Base-by-base conservation (phyloP, 35 echinoderm and acorn worm genomes). In the Hemicentrotus pulcherrimus region DNA sequence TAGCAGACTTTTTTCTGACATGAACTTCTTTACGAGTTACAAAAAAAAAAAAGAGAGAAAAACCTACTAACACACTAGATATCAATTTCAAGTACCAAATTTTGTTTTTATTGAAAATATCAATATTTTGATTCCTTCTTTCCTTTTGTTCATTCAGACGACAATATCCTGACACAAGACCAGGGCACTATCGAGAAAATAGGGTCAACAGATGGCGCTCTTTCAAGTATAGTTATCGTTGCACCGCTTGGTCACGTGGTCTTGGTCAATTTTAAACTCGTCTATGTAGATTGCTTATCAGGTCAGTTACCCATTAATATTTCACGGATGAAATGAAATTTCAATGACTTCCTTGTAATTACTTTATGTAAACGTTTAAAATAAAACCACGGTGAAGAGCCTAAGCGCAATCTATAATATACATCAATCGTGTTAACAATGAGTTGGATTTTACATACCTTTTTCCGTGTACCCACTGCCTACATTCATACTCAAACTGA, bases 211-310 rank as follows among this genome's bases (percentile, higher is more conserved):
- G 91, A 58, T 32, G 91, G 91, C 46, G 46, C 91, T 93, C 22
- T 93, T 5, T 46, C 91, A 5, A 93, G 91, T 47, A 93, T 93
- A 18, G 91, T 93, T 47, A 58, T 93, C 30, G 91, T 93, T 12
- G 91, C 91, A 48, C 91, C 91, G 48, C 48, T 93, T 47, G 48
- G 91, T 93, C 48, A 93, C 91, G 48, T 93, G 91, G 46, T 93
- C 4, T 58, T 28, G 2, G 91, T 93, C 91, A 55, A 47, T 93
- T 93, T 93, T 14, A 24, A 93, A 93, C 24, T 93, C 45, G 91
- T 93, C 30, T 18, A 28, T 22, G 10, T 93, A 14, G 48, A 48
- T 93, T 93, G 91, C 41, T 58, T n/a, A 31, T 47, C 31, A 58
- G 91, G 91, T 93, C 10, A 93, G 91, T 58, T n/a, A 55, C 32